Percentiles rank a stretch among this genome's conserved stretches.
Evolutionary conservation across 2,113 vertebrate genomes (phyloP).

Genomic region (Pseudopodoces humilis): DNA sequence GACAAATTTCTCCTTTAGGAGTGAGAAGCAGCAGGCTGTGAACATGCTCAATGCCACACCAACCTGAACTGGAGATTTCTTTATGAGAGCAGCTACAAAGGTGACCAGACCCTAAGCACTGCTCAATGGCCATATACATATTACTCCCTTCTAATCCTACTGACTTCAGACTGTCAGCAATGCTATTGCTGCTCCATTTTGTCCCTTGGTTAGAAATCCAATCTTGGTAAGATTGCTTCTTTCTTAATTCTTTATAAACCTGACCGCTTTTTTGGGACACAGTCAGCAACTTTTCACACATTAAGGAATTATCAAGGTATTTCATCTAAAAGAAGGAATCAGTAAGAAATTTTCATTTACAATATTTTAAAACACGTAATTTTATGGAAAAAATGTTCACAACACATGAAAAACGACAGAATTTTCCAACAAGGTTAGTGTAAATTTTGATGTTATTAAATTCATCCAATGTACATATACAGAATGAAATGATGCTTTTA

Average conservation of each 20-base stretch:
- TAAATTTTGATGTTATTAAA: background rate
- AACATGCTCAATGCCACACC: constrained; percentile 19
- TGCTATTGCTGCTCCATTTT: constrained; percentile 48
- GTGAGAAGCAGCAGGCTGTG: constrained; percentile 5
- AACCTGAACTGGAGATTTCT: background rate
- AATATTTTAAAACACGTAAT: background rate
- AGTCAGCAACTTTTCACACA: background rate
- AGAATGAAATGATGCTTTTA: background rate
- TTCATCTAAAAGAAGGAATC: background rate
- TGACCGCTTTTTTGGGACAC: background rate
- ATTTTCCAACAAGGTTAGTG: background rate
- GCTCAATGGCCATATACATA: background rate
- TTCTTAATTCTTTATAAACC: background rate
- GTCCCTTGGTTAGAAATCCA: constrained; percentile 33
- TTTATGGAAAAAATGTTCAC: background rate
- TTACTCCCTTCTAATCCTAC: background rate
- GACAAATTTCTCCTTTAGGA: background rate
- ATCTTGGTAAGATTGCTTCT: constrained; percentile 30
- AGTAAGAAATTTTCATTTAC: background rate
- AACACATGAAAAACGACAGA: background rate
- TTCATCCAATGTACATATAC: rapidly evolving
- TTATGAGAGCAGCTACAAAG: constrained; percentile 9
- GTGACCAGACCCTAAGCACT: background rate
- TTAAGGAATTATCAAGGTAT: background rate
- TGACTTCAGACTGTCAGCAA: background rate